phyloP scores from a whole-genome alignment of 2,113 vertebrate genomes.

The Origma solitaria region DNA sequence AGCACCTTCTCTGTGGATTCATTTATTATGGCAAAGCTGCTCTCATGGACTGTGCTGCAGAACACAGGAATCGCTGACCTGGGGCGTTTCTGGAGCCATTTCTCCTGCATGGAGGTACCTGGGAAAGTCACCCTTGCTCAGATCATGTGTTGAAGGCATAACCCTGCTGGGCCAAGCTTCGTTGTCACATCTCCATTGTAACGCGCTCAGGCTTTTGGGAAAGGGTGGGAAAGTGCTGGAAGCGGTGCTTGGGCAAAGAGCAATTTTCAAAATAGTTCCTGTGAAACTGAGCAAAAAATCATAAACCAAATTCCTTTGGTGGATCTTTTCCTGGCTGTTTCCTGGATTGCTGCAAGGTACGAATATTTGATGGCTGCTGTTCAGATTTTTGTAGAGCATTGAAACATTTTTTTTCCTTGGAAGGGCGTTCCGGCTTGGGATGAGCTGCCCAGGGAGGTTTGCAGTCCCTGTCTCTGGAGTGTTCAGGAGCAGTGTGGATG shows the following conservation, averaged over 20 bases:
- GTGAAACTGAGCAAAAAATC: background rate
- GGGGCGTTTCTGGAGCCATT: background rate
- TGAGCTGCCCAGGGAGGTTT: background rate
- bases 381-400: background rate
- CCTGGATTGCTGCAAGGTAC: background rate
- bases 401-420: accelerated
- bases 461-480: too few relatives aligned
- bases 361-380: background rate
- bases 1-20: background rate
- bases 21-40: background rate
- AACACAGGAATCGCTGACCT: background rate
- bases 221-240: background rate
- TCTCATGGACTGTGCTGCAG: background rate
- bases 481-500: background rate
- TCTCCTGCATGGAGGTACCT: background rate
- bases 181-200: background rate
- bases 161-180: background rate
- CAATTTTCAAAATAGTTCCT: background rate
- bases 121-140: background rate
- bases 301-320: background rate
- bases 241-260: background rate
- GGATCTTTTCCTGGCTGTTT: background rate
- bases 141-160: background rate
- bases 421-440: background rate
- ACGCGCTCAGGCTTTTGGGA: accelerated